These are phyloP conservation scores for Miichthys miiuy DNA, from an alignment of 2,797 vertebrate species.

Conservation along the genomic window DNA sequence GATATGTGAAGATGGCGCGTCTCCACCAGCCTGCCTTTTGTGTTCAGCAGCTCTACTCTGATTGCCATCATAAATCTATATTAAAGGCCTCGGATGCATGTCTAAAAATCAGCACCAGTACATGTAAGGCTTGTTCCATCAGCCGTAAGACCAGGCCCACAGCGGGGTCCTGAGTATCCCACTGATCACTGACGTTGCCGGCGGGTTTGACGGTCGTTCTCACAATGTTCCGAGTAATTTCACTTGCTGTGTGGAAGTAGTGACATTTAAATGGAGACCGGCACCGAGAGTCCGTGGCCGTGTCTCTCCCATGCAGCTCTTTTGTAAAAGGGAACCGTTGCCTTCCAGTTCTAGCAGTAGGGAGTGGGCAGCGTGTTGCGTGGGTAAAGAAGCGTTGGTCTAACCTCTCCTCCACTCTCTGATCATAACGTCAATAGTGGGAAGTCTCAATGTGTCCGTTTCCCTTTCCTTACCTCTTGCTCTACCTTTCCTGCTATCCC, in stretches of 20 bases:
- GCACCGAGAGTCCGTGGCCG: conserved; percentile 28
- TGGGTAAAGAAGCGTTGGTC: conserved; percentile 65
- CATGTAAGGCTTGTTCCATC: not conserved
- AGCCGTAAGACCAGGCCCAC: conserved; percentile 13
- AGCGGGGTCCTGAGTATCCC: conserved; percentile 35
- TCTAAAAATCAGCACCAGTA: conserved; percentile 29
- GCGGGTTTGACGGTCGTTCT: conserved; percentile 32
- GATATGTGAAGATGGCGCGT: conserved; percentile 42
- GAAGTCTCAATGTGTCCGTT: conserved; percentile 47
- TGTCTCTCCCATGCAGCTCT: conserved; percentile 47
- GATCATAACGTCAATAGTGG: conserved; percentile 65
- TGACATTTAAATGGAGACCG: conserved; percentile 68
- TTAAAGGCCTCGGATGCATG: conserved; percentile 22
- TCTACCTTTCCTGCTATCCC: conserved; percentile 33
- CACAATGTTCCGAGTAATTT: conserved; percentile 42
- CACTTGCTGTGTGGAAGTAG: conserved; percentile 36
- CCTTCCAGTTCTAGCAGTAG: conserved; percentile 49
- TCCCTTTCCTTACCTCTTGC: conserved; percentile 26
- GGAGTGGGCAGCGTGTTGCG: conserved; percentile 73
- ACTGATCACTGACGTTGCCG: conserved; percentile 3
- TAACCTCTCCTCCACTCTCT: conserved; percentile 68
- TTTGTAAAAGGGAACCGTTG: conserved; percentile 51
- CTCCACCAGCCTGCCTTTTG: conserved; percentile 38
- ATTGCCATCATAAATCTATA: conserved; percentile 40
- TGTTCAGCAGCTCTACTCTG: conserved; percentile 22